Percentiles rank a stretch among this genome's conserved stretches.
phyloP scores from a whole-genome alignment of 2,113 vertebrate species.

The Nibea albiflora region DNA sequence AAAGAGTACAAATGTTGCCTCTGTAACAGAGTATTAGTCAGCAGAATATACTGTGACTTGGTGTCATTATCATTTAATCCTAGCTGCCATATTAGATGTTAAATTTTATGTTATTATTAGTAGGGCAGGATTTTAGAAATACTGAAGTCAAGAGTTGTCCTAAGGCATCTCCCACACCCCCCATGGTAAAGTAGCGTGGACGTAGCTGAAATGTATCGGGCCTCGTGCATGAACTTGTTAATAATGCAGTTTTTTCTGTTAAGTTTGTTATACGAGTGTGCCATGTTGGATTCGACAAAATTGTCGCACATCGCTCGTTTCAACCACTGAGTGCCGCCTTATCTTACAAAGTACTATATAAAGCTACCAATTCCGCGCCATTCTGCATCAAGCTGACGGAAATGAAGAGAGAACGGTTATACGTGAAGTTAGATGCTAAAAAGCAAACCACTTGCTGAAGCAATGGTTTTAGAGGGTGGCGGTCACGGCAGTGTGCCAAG shows the following conservation, averaged over 20 bases:
- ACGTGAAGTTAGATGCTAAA: not conserved
- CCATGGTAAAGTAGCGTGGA: not conserved
- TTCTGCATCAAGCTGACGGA: not conserved
- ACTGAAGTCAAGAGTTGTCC: not conserved
- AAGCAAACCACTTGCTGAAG: not conserved
- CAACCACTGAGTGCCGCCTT: not conserved
- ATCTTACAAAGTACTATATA: not conserved
- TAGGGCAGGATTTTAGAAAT: not conserved
- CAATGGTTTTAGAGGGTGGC: not conserved
- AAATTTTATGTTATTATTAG: not conserved
- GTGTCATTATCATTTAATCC: conserved; percentile 5
- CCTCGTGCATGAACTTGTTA: conserved; percentile 38
- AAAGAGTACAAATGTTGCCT: conserved; percentile 3
- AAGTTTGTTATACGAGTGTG: not conserved
- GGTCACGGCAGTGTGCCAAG: not conserved
- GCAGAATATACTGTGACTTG: not conserved
- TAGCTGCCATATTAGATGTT: not conserved
- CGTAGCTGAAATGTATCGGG: conserved; percentile 4
- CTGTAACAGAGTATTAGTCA: conserved; percentile 9
- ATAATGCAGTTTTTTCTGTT: not conserved
- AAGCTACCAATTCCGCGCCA: not conserved
- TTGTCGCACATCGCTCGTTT: not conserved
- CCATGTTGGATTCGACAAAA: not conserved
- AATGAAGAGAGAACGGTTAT: not conserved
- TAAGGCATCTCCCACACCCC: not conserved